These are phyloP conservation scores for Ypsolopha scabrella DNA, from an alignment of 2,888 invertebrate species.

Conservation along the genomic window DNA sequence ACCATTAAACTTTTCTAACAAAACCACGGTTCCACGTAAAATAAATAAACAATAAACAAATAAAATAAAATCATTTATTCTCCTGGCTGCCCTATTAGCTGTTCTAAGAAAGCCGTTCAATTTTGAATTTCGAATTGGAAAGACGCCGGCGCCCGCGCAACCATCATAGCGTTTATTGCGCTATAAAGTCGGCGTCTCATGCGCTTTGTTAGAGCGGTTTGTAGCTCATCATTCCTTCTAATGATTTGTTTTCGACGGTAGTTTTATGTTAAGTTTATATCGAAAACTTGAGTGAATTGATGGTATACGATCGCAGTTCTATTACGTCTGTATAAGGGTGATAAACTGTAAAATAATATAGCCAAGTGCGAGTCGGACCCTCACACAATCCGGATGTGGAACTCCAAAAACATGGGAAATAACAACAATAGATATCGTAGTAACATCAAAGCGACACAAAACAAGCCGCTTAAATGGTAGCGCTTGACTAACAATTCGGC, in stretches of 20 bases:
- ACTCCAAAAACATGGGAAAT: too few species aligned
- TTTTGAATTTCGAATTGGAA: constrained; percentile 13
- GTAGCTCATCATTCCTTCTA: constrained; percentile 1
- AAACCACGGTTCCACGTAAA: constrained; percentile 24
- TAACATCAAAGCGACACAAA: too few species aligned
- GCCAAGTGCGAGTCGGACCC: too few species aligned
- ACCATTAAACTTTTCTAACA: neutral
- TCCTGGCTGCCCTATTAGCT: constrained; percentile 18
- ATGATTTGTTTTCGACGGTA: constrained; percentile 5
- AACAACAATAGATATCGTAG: too few species aligned
- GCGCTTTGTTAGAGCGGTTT: constrained; percentile 3
- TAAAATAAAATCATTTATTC: constrained; percentile 12
- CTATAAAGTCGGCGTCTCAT: constrained; percentile 2
- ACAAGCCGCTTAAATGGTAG: too few species aligned
- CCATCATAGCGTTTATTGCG: neutral
- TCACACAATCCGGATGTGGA: too few species aligned
- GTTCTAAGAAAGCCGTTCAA: constrained; percentile 20
- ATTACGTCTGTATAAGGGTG: too few species aligned
- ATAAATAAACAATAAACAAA: constrained; percentile 27
- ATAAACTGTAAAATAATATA: too few species aligned
- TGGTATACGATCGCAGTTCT: too few species aligned
- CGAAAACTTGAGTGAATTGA: too few species aligned
- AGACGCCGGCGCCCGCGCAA: constrained; percentile 4
- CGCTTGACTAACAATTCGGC: too few species aligned
- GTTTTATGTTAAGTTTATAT: neutral